A percentile compares a stretch with the other conserved stretches of the same genome.
Conservation (phyloP, 2,888 invertebrate species). For the Drosophila acutilabella region DNA sequence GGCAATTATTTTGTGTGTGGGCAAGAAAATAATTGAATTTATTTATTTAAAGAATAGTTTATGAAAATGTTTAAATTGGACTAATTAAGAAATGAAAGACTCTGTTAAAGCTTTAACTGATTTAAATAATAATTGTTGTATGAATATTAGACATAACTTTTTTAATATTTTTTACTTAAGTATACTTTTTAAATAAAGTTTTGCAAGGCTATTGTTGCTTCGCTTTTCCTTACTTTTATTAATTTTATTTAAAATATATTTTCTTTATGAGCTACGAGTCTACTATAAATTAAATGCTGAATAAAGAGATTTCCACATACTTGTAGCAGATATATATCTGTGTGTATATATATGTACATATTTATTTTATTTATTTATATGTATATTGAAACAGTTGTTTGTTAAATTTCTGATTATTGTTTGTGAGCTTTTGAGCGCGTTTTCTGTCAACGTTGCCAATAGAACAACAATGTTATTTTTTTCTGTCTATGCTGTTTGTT, state of each 20-base stretch:
- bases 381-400: constrained; percentile 28
- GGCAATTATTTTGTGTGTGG: too few relatives aligned
- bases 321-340: neutral
- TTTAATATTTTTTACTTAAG: too few relatives aligned
- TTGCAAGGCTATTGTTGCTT: neutral
- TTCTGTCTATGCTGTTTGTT: constrained; percentile 15
- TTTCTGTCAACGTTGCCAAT: constrained; percentile 63
- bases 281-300: constrained; percentile 6
- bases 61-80: too few relatives aligned
- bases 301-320: neutral
- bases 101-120: too few relatives aligned
- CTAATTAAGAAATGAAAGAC: too few relatives aligned
- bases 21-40: too few relatives aligned
- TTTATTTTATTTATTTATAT: neutral
- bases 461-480: constrained; percentile 60
- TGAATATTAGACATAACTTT: too few relatives aligned
- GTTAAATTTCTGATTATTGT: constrained; percentile 18
- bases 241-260: constrained; percentile 4
- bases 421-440: constrained; percentile 24
- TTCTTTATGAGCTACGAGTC: constrained; percentile 3
- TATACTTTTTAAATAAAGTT: neutral
- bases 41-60: too few relatives aligned
- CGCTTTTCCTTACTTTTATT: neutral
- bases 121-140: too few relatives aligned
- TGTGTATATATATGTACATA: constrained; percentile 7